Evolutionary conservation across 1,140 invertebrate genomes (phyloP).

Genomic region (Drosophila carrolli): DNA sequence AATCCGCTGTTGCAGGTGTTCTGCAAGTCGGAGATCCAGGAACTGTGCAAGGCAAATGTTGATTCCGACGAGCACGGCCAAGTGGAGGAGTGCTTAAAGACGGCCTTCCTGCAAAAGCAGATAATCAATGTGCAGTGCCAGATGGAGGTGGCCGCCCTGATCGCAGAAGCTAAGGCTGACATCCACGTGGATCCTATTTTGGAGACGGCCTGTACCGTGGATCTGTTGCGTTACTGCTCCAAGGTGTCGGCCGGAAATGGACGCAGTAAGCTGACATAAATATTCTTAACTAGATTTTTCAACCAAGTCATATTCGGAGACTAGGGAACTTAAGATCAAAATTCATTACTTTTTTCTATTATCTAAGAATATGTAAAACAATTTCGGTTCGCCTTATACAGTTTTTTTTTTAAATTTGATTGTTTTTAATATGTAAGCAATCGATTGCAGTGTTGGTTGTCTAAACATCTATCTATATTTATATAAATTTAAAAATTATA

Average conservation of each 20-base stretch:
- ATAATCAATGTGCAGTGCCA: slow-evolving; percentile 90
- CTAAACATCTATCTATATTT: too few species aligned
- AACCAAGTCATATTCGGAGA: too few species aligned
- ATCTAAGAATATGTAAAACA: too few species aligned
- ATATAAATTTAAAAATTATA: not conserved
- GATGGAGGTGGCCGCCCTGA: slow-evolving; percentile 92
- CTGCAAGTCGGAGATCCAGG: slow-evolving; percentile 90
- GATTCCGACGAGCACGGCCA: slow-evolving; percentile 87
- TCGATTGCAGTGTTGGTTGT: too few species aligned
- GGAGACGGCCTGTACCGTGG: slow-evolving; percentile 91
- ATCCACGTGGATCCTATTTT: slow-evolving; percentile 93
- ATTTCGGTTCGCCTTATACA: too few species aligned
- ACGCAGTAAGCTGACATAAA: slow-evolving; percentile 87
- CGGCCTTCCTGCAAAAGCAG: slow-evolving; percentile 89
- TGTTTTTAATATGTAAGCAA: too few species aligned
- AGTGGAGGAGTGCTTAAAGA: slow-evolving; percentile 95
- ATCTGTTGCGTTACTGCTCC: slow-evolving; percentile 93
- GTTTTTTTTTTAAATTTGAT: too few species aligned
- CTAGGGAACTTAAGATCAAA: too few species aligned
- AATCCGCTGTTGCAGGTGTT: slow-evolving; percentile 92
- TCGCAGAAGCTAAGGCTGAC: slow-evolving; percentile 92
- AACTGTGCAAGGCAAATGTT: slow-evolving; percentile 86
- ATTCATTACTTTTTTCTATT: too few species aligned
- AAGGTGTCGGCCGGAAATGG: slow-evolving; percentile 94
- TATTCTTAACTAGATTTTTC: too few species aligned